phyloP scores from a whole-genome alignment of 2,797 vertebrate species.

The Pseudocheirus occidentalis region DNA sequence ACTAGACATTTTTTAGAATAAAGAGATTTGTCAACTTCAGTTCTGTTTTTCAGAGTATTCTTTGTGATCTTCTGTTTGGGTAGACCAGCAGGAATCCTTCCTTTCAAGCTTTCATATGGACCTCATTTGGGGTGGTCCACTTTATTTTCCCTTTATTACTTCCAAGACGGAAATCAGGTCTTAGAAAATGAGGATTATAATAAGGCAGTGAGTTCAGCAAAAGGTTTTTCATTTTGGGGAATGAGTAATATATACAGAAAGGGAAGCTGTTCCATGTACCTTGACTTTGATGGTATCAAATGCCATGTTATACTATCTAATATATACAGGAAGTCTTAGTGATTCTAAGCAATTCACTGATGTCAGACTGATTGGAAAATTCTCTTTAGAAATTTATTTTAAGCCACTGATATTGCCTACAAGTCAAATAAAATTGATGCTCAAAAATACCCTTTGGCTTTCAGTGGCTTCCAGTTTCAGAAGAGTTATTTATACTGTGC shows the following conservation, averaged over 20 bases:
- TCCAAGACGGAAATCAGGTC: neutral
- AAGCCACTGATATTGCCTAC: neutral
- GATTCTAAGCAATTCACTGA: neutral
- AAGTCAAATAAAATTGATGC: neutral
- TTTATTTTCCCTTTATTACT: constrained; percentile 12
- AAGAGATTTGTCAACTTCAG: neutral
- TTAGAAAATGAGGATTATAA: neutral
- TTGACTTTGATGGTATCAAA: neutral
- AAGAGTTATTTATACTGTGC: neutral
- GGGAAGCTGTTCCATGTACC: neutral
- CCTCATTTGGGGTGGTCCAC: constrained; percentile 17
- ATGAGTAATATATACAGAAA: neutral
- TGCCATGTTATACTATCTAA: neutral
- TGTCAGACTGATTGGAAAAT: constrained; percentile 17
- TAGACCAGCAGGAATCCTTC: neutral
- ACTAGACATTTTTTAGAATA: neutral
- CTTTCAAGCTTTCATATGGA: constrained; percentile 41
- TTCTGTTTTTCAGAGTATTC: neutral
- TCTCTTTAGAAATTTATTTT: neutral
- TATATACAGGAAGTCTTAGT: neutral
- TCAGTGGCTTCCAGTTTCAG: constrained; percentile 18
- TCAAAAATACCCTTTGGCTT: neutral
- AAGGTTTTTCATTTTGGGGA: neutral
- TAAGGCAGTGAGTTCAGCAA: neutral
- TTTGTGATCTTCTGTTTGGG: neutral